Base-by-base conservation (phyloP, 2,113 vertebrate species). In the Neolamprologus modestus region DNA sequence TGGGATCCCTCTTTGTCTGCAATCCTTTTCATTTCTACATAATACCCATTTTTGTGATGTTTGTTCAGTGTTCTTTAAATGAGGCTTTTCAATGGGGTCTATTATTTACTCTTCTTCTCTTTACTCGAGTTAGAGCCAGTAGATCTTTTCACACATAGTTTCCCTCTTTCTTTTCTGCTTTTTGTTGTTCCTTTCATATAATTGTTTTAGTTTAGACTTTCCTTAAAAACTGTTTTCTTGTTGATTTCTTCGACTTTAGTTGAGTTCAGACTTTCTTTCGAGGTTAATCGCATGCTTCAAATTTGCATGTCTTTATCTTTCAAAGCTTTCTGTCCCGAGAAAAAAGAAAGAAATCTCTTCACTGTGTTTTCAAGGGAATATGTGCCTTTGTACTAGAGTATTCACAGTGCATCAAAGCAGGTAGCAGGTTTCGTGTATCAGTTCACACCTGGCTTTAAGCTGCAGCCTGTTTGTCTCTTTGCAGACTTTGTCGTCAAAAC, bases 401-500 rank as follows among this genome's bases (percentile, higher is more conserved):
- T 88, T 93, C 87, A 97, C 96, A 97, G 96, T 97, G 96, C 96
- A 96, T 97, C 96, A 96, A 66, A 97, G 93, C 96, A 95, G 97
- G 95, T 97, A 97, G 96, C 94, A 93, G 91, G 81, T 90, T 95
- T 35, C 82, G 21, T 19, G 42, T n/a, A 47, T 81, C 33, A 1
- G 40, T 21, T n/a, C 61, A 3, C 57, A 4, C 73, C 45, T 68
- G 87, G 83, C 87, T 95, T 92, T 93, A 93, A 96, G 91, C 87
- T 89, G 89, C 82, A 84, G 84, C 89, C 26, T 86, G 4, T 92
- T 92, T 97, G 98, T 98, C 96, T 99, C 95, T 97, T 98, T 97
- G 96, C 98, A 99, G 98, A 97, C 97, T 92, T 96, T 96, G 94
- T 97, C 96, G 79, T 96, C 97, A 93, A 97, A 97, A 89, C 89